These are phyloP conservation scores for Gonatopus flavifemur DNA, from an alignment of 1,140 invertebrate species.

Conservation along the genomic window DNA sequence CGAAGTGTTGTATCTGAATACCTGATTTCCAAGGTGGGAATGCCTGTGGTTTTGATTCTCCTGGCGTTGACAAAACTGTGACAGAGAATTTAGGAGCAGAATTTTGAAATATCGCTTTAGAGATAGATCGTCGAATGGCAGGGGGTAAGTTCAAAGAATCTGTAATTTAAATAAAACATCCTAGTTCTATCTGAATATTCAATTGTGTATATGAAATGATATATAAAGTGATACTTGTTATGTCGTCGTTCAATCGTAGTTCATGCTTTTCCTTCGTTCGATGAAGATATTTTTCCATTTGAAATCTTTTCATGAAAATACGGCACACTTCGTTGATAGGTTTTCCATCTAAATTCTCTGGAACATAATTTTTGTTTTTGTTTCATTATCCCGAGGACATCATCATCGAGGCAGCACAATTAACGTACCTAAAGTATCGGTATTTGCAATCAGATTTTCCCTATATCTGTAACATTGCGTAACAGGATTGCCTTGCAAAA, in stretches of 20 bases:
- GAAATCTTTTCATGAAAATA: slow-evolving; percentile 59
- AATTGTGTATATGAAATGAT: slow-evolving; percentile 5
- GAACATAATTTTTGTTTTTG: too few species aligned
- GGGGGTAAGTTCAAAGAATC: slow-evolving; percentile 50
- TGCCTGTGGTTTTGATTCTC: slow-evolving; percentile 32
- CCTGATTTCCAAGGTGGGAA: slow-evolving; percentile 48
- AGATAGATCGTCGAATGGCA: slow-evolving; percentile 49
- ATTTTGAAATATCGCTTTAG: slow-evolving; percentile 47
- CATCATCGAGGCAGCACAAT: too few species aligned
- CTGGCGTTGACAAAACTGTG: slow-evolving; percentile 28
- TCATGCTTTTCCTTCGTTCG: slow-evolving; percentile 28
- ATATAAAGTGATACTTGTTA: slow-evolving; percentile 41
- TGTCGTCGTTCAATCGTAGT: slow-evolving; percentile 44
- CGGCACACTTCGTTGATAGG: slow-evolving; percentile 52
- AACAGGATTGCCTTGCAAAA: slow-evolving; percentile 65
- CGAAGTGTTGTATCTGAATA: slow-evolving; percentile 25
- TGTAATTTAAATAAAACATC: slow-evolving; percentile 20
- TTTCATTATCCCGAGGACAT: too few species aligned
- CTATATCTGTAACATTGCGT: slow-evolving; percentile 63
- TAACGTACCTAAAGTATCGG: slow-evolving; percentile 59
- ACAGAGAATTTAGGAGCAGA: slow-evolving; percentile 40
- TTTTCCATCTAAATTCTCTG: slow-evolving; percentile 57
- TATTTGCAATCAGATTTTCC: slow-evolving; percentile 67
- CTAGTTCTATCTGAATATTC: slow-evolving; percentile 3
- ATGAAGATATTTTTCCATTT: slow-evolving; percentile 45